phyloP scores from a whole-genome alignment of 2,888 invertebrate genomes.

The Acanthosepion esculentum region DNA sequence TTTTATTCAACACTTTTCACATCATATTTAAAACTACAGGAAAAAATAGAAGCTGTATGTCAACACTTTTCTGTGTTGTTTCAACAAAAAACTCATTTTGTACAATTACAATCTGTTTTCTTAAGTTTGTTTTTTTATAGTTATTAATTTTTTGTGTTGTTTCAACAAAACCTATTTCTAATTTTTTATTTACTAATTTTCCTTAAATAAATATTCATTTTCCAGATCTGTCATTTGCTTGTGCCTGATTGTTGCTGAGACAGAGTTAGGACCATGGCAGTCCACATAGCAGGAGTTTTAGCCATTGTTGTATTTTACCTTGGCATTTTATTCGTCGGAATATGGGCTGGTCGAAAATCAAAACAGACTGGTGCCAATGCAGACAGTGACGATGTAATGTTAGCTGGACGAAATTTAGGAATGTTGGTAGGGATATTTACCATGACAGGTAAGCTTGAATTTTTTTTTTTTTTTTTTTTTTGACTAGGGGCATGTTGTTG shows the following conservation, averaged over 20 bases:
- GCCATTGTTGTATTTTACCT: slow-evolving; percentile 97
- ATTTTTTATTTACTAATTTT: not conserved
- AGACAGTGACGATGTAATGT: slow-evolving; percentile 93
- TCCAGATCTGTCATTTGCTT: slow-evolving; percentile 10
- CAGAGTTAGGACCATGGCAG: slow-evolving; percentile 60
- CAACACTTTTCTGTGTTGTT: not conserved
- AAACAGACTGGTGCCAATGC: slow-evolving; percentile 77
- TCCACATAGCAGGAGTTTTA: slow-evolving; percentile 88
- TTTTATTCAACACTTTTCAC: too few species aligned
- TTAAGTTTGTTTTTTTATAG: too few species aligned
- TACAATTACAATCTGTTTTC: too few species aligned
- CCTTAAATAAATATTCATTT: not conserved
- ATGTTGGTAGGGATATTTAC: slow-evolving; percentile 98
- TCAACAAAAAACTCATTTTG: too few species aligned
- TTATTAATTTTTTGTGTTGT: not conserved
- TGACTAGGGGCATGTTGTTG: not conserved
- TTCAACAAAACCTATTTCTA: not conserved
- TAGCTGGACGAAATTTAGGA: slow-evolving; percentile 96
- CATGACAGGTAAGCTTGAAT: slow-evolving; percentile 93
- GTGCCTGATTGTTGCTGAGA: not conserved
- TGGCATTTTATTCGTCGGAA: slow-evolving; percentile 94
- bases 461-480: not conserved
- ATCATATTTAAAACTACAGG: too few species aligned
- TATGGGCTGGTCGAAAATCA: slow-evolving; percentile 95
- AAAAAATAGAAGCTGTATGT: too few species aligned